Conservation (phyloP, 2,888 invertebrate species). For the Synergus itoensis region DNA sequence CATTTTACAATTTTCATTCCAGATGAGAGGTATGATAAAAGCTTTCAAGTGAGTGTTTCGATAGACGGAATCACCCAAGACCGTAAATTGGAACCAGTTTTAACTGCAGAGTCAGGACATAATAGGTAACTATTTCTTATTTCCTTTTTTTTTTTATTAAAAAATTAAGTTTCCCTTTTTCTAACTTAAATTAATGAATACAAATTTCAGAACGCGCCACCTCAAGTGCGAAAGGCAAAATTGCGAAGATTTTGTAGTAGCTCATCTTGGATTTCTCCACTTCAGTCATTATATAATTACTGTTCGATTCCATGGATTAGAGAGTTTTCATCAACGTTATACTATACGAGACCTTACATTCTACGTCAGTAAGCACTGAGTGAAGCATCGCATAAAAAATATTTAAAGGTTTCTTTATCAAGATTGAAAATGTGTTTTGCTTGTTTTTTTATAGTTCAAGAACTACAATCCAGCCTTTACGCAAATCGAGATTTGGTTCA, state of each 20-base stretch:
- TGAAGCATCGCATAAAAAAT: slow-evolving; percentile 21
- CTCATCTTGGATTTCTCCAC: slow-evolving; percentile 94
- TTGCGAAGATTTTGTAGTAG: slow-evolving; percentile 92
- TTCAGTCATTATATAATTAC: slow-evolving; percentile 93
- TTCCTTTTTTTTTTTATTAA: slow-evolving; percentile 22
- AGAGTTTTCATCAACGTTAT: slow-evolving; percentile 91
- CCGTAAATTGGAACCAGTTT: slow-evolving; percentile 84
- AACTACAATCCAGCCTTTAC: slow-evolving; percentile 98
- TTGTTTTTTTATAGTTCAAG: slow-evolving; percentile 86
- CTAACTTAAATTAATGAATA: not conserved
- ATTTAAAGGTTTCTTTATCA: not conserved
- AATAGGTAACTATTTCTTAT: slow-evolving; percentile 82
- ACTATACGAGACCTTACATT: slow-evolving; percentile 90
- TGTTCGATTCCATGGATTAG: slow-evolving; percentile 90
- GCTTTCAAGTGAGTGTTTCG: slow-evolving; percentile 91
- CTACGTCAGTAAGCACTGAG: slow-evolving; percentile 84
- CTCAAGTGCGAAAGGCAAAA: slow-evolving; percentile 88
- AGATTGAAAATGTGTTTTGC: not conserved
- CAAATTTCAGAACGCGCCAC: slow-evolving; percentile 85
- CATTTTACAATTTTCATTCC: slow-evolving; percentile 62
- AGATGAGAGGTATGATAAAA: slow-evolving; percentile 95
- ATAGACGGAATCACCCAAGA: slow-evolving; percentile 91
- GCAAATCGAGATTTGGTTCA: slow-evolving; percentile 98
- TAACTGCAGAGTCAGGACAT: slow-evolving; percentile 83
- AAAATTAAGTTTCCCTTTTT: not conserved